Evolutionary conservation across 2,888 invertebrate species (phyloP).

Genomic region (Stenichneumon culpator): DNA sequence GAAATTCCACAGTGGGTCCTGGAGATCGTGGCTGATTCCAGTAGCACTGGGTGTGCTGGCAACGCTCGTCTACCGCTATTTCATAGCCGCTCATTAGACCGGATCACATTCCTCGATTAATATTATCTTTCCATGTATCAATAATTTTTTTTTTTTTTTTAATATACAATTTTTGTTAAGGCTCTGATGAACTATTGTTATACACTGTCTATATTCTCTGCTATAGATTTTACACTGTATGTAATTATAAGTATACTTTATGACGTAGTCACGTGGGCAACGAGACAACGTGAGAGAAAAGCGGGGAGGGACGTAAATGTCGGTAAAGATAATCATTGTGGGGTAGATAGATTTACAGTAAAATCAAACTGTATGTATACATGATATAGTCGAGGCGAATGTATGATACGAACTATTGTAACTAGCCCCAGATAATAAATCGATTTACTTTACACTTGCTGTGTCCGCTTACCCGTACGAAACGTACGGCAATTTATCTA

Average conservation of each 20-base stretch:
- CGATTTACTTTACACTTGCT: conserved; percentile 54
- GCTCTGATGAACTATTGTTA: conserved; percentile 67
- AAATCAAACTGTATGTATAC: conserved; percentile 25
- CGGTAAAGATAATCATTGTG: conserved; percentile 26
- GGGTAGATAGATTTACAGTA: conserved; percentile 10
- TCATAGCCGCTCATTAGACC: conserved; percentile 81
- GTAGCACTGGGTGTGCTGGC: conserved; percentile 85
- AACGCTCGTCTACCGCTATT: conserved; percentile 85
- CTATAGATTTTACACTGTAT: conserved; percentile 60
- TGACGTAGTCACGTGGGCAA: conserved; percentile 13
- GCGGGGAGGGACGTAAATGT: background rate
- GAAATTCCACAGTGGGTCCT: conserved; percentile 85
- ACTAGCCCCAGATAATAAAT: conserved; percentile 48
- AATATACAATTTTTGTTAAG: conserved; percentile 54
- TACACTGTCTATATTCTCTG: conserved; percentile 61
- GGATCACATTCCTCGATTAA: conserved; percentile 57
- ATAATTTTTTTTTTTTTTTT: conserved; percentile 66
- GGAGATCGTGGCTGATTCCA: conserved; percentile 86
- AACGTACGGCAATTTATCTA: background rate
- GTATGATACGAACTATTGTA: conserved; percentile 50
- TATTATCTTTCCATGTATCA: conserved; percentile 54
- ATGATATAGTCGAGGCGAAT: conserved; percentile 43
- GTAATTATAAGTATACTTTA: conserved; percentile 63
- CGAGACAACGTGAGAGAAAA: background rate
- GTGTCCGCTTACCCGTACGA: background rate